phyloP scores from a whole-genome alignment of 53 echinoderm and acorn worm genomes.

The Luidia sarsii region DNA sequence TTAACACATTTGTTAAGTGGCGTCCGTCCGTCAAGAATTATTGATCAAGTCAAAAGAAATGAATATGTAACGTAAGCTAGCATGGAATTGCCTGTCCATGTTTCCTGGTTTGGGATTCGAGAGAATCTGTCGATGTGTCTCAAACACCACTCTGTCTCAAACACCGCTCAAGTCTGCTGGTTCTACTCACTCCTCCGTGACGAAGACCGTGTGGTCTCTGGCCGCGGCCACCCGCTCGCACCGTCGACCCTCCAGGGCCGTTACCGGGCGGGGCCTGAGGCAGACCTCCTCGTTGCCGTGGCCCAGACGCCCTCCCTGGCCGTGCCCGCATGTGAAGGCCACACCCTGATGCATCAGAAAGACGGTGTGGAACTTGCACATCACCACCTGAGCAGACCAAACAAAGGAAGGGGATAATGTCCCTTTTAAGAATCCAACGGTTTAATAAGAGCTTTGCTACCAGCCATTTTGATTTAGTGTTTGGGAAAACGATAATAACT shows the following conservation, averaged over 20 bases:
- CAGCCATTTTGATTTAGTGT: too few relatives aligned
- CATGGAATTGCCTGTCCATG: too few relatives aligned
- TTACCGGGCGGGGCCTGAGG: constrained; percentile 71
- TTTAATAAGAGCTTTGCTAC: too few relatives aligned
- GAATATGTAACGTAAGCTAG: too few relatives aligned
- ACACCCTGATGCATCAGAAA: constrained; percentile 69
- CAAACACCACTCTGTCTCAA: not conserved
- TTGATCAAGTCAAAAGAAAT: too few relatives aligned
- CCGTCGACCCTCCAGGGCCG: constrained; percentile 46
- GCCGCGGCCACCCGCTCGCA: constrained; percentile 81
- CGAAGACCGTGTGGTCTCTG: constrained; percentile 88
- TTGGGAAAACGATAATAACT: too few relatives aligned
- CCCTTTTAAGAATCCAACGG: too few relatives aligned
- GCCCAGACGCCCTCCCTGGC: constrained; percentile 93
- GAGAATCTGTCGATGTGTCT: too few relatives aligned
- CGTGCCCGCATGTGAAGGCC: constrained; percentile 89
- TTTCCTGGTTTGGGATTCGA: too few relatives aligned
- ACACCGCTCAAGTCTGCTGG: not conserved
- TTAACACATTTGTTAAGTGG: too few relatives aligned
- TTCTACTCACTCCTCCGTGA: constrained; percentile 77
- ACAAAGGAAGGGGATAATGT: too few relatives aligned
- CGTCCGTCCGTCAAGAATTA: too few relatives aligned
- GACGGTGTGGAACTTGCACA: constrained; percentile 94
- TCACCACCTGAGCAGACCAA: constrained; percentile 65
- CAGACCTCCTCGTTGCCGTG: constrained; percentile 81